Evolutionary conservation across 2,797 vertebrate genomes (phyloP), one percentile per base, ranked within the genome.

Genomic region (Neomorphus geoffroyi): DNA sequence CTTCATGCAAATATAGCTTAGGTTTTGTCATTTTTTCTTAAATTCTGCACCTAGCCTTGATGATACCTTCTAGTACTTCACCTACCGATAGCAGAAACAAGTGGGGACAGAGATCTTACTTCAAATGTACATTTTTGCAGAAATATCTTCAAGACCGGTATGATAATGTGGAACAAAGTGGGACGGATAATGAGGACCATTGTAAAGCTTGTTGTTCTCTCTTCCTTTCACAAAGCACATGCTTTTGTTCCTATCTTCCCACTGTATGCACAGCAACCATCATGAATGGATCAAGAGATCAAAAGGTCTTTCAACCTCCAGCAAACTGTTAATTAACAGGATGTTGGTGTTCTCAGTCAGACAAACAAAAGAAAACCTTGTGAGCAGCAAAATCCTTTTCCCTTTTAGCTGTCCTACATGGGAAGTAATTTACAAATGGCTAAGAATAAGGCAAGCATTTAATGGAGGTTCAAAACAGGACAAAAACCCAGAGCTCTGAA

Each of bases 351-450:
- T 83, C 72, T 64, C 60, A 87, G 54, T n/a, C 35, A 72, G 74
- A 50, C 43, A 88, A 92, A 72, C 41, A 83, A 61, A 70, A 86
- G 24, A 57, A 90, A 93, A 88, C 19, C 30, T 37, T 57, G 48
- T 57, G 53, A 86, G 61, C 5, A 65, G 41, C 5, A 6, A 67
- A 80, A 66, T 41, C 67, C 18, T 86, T 91, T 50, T 70, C 46
- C 8, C 35, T 71, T 60, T 67, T 75, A n/a, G n/a, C 62, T 67
- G 2, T 0, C 1, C 14, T 78, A 21, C 18, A 26, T 17, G 19
- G 26, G 57, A 60, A 90, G 23, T 65, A 7, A 39, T 70, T 91
- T 50, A 71, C 22, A 83, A 94, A 65, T 23, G 61, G 45, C 57
- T 65, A 54, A 93, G 53, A 17, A 60, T 58, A 73, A 80, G 45